Conservation (phyloP, 2,888 invertebrate genomes). For the Uloborus plumipes region DNA sequence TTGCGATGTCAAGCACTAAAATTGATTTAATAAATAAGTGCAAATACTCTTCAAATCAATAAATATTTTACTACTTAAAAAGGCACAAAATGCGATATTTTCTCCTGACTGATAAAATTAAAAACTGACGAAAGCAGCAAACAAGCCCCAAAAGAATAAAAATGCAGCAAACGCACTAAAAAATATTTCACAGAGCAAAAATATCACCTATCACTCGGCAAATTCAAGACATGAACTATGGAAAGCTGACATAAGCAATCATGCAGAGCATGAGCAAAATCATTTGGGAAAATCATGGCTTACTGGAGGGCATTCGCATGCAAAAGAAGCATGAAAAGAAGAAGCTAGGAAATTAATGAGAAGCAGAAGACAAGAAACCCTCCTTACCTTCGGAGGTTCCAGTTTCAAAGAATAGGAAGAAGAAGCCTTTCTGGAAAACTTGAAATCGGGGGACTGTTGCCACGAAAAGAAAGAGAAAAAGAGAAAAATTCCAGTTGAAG, state of each 20-base stretch:
- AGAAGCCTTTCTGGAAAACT: slow-evolving; percentile 64
- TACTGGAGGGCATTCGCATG: slow-evolving; percentile 14
- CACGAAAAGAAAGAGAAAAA: slow-evolving; percentile 26
- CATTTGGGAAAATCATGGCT: neutral
- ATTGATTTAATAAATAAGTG: too few relatives aligned
- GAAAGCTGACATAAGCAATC: neutral
- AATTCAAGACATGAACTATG: too few relatives aligned
- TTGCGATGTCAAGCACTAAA: too few relatives aligned
- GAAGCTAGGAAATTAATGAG: neutral
- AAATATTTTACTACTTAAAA: too few relatives aligned
- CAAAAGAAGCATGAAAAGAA: slow-evolving; percentile 16
- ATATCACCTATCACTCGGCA: too few relatives aligned
- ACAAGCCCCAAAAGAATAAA: too few relatives aligned
- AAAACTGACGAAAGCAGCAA: too few relatives aligned
- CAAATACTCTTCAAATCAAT: too few relatives aligned
- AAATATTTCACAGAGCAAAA: too few relatives aligned
- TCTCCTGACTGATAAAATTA: too few relatives aligned
- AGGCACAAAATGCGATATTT: too few relatives aligned
- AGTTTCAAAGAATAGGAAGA: slow-evolving; percentile 65
- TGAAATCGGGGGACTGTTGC: slow-evolving; percentile 63
- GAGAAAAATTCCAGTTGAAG: slow-evolving; percentile 21
- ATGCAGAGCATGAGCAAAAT: slow-evolving; percentile 1
- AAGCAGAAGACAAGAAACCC: slow-evolving; percentile 4
- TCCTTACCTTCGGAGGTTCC: slow-evolving; percentile 65
- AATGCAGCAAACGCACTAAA: too few relatives aligned